Evolutionary conservation across 2,888 invertebrate genomes (phyloP).

Genomic region (Artemia sinica): DNA sequence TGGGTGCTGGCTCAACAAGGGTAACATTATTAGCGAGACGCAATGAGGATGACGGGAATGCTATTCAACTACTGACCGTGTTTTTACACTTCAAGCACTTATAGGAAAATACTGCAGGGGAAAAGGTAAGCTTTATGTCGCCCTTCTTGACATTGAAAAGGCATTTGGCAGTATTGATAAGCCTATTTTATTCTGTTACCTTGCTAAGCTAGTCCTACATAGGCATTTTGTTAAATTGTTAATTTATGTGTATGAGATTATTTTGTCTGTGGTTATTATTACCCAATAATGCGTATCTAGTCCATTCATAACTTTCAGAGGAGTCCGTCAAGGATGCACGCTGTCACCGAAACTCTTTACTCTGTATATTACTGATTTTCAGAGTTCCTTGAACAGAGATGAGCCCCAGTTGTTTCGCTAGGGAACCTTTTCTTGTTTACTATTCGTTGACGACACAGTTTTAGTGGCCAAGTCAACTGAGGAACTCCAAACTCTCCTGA

Average conservation of each 20-base stretch:
- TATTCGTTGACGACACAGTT: too few species aligned
- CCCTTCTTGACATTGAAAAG: neutral
- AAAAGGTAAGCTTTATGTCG: neutral
- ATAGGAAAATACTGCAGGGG: neutral
- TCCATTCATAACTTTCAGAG: neutral
- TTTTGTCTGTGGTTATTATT: neutral
- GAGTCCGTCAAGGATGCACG: neutral
- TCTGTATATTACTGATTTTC: too few species aligned
- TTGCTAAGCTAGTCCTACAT: neutral
- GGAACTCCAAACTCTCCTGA: too few species aligned
- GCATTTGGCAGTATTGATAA: constrained; percentile 12
- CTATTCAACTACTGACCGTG: too few species aligned
- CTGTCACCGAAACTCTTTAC: neutral
- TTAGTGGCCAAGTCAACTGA: too few species aligned
- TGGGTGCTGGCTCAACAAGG: too few species aligned
- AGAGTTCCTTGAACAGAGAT: too few species aligned
- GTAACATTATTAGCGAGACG: too few species aligned
- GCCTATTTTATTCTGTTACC: constrained; percentile 12
- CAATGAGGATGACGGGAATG: too few species aligned
- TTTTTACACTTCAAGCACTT: too few species aligned
- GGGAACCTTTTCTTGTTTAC: too few species aligned
- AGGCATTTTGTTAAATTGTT: neutral
- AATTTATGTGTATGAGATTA: neutral
- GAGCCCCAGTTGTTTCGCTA: too few species aligned
- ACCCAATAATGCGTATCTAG: neutral